These are phyloP conservation scores for Cephalophus harveyi DNA, from an alignment of 2,113 vertebrate species.

Conservation along the genomic window DNA sequence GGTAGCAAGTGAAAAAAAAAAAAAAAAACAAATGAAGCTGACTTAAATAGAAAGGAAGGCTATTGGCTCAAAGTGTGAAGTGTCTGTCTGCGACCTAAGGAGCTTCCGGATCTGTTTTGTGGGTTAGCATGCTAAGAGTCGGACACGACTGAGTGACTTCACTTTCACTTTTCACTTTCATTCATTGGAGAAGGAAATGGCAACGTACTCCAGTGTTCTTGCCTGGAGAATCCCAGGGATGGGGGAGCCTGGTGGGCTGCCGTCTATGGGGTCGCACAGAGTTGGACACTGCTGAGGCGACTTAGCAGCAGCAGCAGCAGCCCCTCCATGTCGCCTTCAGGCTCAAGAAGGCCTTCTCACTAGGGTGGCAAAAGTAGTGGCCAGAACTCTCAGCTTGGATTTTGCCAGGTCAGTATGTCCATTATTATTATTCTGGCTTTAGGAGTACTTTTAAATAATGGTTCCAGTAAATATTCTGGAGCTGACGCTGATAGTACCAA, in stretches of 20 bases:
- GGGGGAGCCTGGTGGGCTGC: no score
- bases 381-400: background rate
- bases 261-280: no score
- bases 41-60: background rate
- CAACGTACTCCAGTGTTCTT: no score
- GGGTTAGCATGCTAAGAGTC: no score
- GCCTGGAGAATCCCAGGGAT: no score
- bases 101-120: background rate
- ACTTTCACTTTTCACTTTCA: no score
- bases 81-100: background rate
- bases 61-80: background rate
- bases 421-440: background rate
- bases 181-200: no score
- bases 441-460: background rate
- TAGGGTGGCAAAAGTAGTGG: accelerated
- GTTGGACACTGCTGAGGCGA: no score
- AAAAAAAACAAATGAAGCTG: background rate
- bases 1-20: background rate
- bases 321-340: background rate
- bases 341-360: background rate
- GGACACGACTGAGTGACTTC: no score
- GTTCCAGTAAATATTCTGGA: background rate
- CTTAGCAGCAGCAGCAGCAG: no score
- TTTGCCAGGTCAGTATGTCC: background rate
- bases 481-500: background rate